Evolutionary conservation across 2,797 vertebrate species (phyloP).

Genomic region (Phrynocephalus forsythii): DNA sequence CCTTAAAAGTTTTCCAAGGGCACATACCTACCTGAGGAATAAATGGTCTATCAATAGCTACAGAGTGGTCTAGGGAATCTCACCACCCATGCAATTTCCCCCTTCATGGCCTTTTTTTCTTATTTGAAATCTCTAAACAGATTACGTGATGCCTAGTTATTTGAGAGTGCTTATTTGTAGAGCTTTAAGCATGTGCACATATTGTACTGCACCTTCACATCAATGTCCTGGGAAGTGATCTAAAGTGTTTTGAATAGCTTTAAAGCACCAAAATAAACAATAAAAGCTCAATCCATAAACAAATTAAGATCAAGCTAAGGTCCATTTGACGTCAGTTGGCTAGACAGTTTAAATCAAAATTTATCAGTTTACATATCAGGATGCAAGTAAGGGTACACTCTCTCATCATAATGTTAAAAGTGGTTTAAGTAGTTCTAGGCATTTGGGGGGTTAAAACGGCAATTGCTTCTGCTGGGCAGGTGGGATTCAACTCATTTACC

Average conservation of each 20-base stretch:
- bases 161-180: not conserved
- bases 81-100: conserved; percentile 26
- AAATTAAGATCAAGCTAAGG: not conserved
- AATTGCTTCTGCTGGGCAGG: not conserved
- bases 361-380: not conserved
- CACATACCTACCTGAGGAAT: not conserved
- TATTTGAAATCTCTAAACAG: not conserved
- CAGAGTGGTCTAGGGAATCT: not conserved
- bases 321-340: not conserved
- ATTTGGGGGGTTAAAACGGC: too few relatives aligned
- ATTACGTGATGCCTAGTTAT: not conserved
- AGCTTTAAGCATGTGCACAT: not conserved
- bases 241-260: not conserved
- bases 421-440: not conserved
- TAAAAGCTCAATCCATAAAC: not conserved
- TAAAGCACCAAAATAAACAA: conserved; percentile 7
- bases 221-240: not conserved
- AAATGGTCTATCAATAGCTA: not conserved
- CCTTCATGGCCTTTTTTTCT: not conserved
- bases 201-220: not conserved
- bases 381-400: not conserved
- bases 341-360: not conserved
- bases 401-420: not conserved
- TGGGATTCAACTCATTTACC: not conserved
- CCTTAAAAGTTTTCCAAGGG: not conserved